phyloP scores from a whole-genome alignment of 2,113 vertebrate species.

The Rhadina sibilatrix region DNA sequence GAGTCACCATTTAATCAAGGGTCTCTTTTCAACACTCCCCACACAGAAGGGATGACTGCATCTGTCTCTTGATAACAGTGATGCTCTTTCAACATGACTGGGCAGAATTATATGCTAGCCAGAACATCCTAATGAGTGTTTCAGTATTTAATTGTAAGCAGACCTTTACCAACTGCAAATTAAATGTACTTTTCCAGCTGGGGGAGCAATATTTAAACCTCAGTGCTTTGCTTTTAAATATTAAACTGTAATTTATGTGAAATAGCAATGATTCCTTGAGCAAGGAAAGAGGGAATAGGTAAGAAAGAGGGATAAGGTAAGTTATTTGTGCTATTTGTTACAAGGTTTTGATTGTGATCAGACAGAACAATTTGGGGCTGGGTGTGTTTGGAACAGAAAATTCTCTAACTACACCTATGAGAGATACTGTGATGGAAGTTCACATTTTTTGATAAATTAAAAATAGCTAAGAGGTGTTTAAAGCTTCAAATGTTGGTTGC shows the following conservation, averaged over 20 bases:
- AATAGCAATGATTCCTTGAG: background rate
- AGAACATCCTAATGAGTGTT: constrained; percentile 12
- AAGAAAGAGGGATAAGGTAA: background rate
- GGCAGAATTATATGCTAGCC: background rate
- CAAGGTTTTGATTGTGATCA: background rate
- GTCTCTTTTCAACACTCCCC: background rate
- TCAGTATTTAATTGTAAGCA: background rate
- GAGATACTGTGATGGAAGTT: background rate
- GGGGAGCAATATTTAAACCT: background rate
- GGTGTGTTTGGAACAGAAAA: background rate
- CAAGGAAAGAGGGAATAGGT: background rate
- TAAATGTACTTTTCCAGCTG: background rate
- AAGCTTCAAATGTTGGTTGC: background rate
- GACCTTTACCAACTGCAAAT: background rate
- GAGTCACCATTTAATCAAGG: constrained; percentile 9
- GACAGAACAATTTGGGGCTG: background rate
- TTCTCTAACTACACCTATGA: background rate
- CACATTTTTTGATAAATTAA: background rate
- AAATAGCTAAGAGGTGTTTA: background rate
- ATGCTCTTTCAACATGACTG: constrained; percentile 4
- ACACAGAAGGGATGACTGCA: background rate
- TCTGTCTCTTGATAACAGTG: background rate
- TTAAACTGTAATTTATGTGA: background rate
- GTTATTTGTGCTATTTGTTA: background rate
- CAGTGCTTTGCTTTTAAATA: background rate